Conservation (phyloP, 2,888 invertebrate genomes). For the Drosophila birchii region DNA sequence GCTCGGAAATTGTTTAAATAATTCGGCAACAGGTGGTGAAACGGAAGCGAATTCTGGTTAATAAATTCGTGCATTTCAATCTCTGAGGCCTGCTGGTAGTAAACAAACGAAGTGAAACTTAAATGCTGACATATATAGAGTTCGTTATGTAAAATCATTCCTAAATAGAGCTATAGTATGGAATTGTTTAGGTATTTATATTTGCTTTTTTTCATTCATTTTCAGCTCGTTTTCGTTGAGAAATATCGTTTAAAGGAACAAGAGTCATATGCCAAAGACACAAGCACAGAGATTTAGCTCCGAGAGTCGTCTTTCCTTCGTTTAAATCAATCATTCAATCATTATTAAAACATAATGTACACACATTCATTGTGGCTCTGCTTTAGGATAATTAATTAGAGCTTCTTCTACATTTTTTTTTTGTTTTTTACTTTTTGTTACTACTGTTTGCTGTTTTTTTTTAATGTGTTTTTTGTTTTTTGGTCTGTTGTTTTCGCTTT, state of each 20-base stretch:
- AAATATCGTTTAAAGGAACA: slow-evolving; percentile 79
- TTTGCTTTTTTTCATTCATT: slow-evolving; percentile 14
- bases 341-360: slow-evolving; percentile 83
- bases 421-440: slow-evolving; percentile 28
- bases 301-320: slow-evolving; percentile 45
- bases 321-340: slow-evolving; percentile 70
- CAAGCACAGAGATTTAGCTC: slow-evolving; percentile 47
- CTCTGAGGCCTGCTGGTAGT: slow-evolving; percentile 44
- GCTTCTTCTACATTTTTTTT: slow-evolving; percentile 41
- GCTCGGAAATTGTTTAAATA: slow-evolving; percentile 69
- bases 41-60: slow-evolving; percentile 21
- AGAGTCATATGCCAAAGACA: slow-evolving; percentile 66
- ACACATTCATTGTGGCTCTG: slow-evolving; percentile 53
- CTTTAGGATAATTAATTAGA: slow-evolving; percentile 56
- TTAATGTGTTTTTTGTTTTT: slow-evolving; percentile 33
- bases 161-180: slow-evolving; percentile 54
- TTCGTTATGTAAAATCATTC: slow-evolving; percentile 57
- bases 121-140: slow-evolving; percentile 69
- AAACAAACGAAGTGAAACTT: slow-evolving; percentile 65
- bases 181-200: slow-evolving; percentile 62
- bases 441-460: slow-evolving; percentile 35
- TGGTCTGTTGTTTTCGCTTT: slow-evolving; percentile 43
- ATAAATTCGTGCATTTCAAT: slow-evolving; percentile 34
- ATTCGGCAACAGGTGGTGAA: slow-evolving; percentile 33
- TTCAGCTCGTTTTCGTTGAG: slow-evolving; percentile 50